Evolutionary conservation across 2,888 invertebrate species (phyloP).

Genomic region (Candidula unifasciata): DNA sequence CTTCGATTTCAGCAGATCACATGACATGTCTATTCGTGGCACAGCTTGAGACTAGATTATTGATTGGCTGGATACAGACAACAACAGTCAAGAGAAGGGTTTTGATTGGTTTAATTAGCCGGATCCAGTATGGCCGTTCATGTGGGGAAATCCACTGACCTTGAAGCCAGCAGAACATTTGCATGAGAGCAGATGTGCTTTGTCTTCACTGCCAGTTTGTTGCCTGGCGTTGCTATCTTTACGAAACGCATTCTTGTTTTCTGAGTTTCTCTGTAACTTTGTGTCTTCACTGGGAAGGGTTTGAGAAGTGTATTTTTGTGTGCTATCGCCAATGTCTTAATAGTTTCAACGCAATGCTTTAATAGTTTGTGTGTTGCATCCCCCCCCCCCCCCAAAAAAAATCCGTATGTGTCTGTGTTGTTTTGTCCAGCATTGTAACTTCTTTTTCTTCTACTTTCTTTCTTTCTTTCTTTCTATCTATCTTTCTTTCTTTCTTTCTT

Average conservation of each 20-base stretch:
- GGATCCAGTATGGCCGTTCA: slow-evolving; percentile 22
- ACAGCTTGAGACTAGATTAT: slow-evolving; percentile 20
- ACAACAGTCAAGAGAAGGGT: slow-evolving; percentile 13
- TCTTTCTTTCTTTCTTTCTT: no score
- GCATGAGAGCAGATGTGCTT: background rate
- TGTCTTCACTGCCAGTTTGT: background rate
- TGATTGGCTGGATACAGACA: slow-evolving; percentile 20
- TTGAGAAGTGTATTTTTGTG: no score
- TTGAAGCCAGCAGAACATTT: background rate
- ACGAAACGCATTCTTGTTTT: background rate
- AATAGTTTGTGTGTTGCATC: no score
- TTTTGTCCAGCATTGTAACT: no score
- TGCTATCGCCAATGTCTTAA: no score
- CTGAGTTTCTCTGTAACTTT: background rate
- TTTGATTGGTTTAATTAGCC: slow-evolving; percentile 39
- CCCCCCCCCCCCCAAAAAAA: no score
- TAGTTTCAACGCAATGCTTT: no score
- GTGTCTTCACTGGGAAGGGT: no score
- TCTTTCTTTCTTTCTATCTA: no score
- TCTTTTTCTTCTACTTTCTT: no score
- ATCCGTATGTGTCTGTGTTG: no score
- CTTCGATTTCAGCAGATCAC: slow-evolving; percentile 1
- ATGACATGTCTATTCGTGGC: background rate
- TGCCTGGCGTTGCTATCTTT: no score
- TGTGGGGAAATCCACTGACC: slow-evolving; percentile 21